A percentile compares a stretch with the other conserved stretches of the same genome.
phyloP scores from a whole-genome alignment of 37 sponge, comb jelly and placozoan genomes.

The Mnemiopsis leidyi region DNA sequence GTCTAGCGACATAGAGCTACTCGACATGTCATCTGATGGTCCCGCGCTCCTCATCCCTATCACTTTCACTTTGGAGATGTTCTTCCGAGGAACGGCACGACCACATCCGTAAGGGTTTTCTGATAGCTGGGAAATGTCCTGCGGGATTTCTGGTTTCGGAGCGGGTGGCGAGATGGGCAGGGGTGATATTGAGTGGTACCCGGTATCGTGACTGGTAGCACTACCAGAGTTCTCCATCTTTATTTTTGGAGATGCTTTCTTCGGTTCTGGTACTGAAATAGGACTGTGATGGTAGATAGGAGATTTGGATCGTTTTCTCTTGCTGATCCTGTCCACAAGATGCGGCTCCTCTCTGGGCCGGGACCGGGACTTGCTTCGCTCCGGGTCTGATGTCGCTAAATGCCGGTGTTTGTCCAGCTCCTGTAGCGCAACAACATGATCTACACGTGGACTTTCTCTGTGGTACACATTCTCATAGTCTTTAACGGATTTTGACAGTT shows the following conservation, averaged over 20 bases:
- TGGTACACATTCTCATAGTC: slow-evolving; percentile 53
- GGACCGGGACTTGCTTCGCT: not conserved
- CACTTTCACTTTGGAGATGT: slow-evolving; percentile 55
- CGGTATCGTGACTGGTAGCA: slow-evolving; percentile 18
- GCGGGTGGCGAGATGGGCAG: not conserved
- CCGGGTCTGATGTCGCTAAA: not conserved
- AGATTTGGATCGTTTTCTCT: slow-evolving; percentile 49
- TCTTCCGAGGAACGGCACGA: slow-evolving; percentile 43
- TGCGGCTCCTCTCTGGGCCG: slow-evolving; percentile 5
- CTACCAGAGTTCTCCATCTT: not conserved
- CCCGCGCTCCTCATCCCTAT: slow-evolving; percentile 22
- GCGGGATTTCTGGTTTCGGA: slow-evolving; percentile 6
- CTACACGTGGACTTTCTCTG: not conserved
- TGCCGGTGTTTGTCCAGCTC: not conserved
- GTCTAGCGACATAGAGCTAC: slow-evolving; percentile 56
- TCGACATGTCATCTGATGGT: slow-evolving; percentile 3
- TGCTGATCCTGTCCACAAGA: slow-evolving; percentile 37
- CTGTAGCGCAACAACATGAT: not conserved
- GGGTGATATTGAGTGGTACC: slow-evolving; percentile 62
- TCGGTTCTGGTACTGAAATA: not conserved
- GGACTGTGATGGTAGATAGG: slow-evolving; percentile 58
- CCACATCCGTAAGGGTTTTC: slow-evolving; percentile 63
- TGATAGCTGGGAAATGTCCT: slow-evolving; percentile 4
- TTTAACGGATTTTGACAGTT: not conserved
- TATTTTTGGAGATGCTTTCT: not conserved